phyloP scores from a whole-genome alignment of 1,140 invertebrate species.

The Drosophila bifasciata region DNA sequence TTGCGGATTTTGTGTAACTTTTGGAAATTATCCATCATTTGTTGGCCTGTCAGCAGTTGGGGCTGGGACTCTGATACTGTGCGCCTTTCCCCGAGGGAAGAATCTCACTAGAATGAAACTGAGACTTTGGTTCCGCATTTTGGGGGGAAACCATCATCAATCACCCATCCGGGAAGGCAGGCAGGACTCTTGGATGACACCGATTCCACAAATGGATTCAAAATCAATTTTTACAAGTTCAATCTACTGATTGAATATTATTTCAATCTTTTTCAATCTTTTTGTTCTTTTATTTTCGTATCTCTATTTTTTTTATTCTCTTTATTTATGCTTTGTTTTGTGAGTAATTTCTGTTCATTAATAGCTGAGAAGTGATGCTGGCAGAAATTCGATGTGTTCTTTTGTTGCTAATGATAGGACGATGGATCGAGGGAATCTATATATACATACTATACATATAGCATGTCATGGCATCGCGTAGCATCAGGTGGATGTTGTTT shows the following conservation, averaged over 20 bases:
- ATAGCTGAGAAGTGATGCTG: slow-evolving; percentile 72
- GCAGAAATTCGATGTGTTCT: slow-evolving; percentile 49
- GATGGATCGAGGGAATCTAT: slow-evolving; percentile 51
- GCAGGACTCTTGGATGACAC: too few species aligned
- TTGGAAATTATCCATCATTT: slow-evolving; percentile 57
- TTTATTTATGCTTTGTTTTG: slow-evolving; percentile 43
- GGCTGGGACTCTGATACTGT: slow-evolving; percentile 15
- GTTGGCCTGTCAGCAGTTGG: slow-evolving; percentile 40
- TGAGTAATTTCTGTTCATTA: slow-evolving; percentile 39
- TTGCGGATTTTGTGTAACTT: neutral
- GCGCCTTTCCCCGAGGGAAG: too few species aligned
- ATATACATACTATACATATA: slow-evolving; percentile 11
- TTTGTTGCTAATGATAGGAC: slow-evolving; percentile 67
- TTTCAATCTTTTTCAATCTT: slow-evolving; percentile 35
- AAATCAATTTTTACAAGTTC: slow-evolving; percentile 23
- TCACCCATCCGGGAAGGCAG: neutral
- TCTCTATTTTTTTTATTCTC: slow-evolving; percentile 33
- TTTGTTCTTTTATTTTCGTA: slow-evolving; percentile 12
- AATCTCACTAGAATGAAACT: neutral
- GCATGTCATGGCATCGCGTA: slow-evolving; percentile 25
- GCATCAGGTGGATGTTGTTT: slow-evolving; percentile 61
- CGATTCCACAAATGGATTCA: too few species aligned
- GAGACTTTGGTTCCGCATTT: slow-evolving; percentile 62
- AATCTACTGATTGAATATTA: slow-evolving; percentile 52
- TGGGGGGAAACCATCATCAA: slow-evolving; percentile 44